Evolutionary conservation across 2,113 vertebrate genomes (phyloP).

Genomic region (Astatoreochromis straeleni): DNA sequence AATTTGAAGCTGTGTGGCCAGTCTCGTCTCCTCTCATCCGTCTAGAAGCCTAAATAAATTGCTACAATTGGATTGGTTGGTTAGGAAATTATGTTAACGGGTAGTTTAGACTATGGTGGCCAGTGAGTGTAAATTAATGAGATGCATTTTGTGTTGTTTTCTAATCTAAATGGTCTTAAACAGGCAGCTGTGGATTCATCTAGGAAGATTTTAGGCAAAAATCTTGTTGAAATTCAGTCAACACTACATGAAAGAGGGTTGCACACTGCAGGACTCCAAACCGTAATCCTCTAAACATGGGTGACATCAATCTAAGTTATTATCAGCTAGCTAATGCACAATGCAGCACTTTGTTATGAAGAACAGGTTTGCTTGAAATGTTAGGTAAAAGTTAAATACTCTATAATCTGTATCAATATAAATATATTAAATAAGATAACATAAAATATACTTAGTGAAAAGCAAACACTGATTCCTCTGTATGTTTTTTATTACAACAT

Average conservation of each 20-base stretch:
- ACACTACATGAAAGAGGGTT: background rate
- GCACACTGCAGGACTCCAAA: background rate
- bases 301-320: background rate
- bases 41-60: background rate
- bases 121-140: background rate
- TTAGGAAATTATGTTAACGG: background rate
- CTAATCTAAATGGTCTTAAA: background rate
- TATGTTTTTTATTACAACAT: background rate
- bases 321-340: background rate
- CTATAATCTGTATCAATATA: background rate
- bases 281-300: fast-evolving
- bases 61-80: background rate
- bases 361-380: background rate
- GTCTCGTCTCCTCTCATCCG: background rate
- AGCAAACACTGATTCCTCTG: fast-evolving
- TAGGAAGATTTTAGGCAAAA: background rate
- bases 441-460: background rate
- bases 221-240: background rate
- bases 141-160: background rate
- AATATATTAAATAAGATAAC: background rate
- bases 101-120: background rate
- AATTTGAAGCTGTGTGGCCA: background rate
- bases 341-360: background rate
- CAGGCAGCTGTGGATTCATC: background rate
- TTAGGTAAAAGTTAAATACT: background rate